Evolutionary conservation across 2,797 vertebrate genomes (phyloP), one percentile per base, ranked within the genome.

Genomic region (Lycodopsis pacificus): DNA sequence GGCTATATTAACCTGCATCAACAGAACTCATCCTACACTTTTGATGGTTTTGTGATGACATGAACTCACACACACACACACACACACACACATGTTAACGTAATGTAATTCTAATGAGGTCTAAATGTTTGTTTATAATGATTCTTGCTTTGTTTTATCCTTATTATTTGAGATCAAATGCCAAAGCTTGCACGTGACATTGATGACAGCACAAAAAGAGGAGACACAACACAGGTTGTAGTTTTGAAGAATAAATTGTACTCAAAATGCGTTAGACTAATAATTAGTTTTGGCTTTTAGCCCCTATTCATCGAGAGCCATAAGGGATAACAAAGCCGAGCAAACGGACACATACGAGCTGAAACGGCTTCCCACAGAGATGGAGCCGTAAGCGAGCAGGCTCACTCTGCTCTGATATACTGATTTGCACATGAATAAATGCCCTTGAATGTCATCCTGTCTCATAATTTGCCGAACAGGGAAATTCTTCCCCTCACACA

Each of bases 1-100:
- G 89, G 90, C 91, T 93, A 91, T 93, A 95, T 94, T 94, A 94
- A 91, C 89, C 85, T 83, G 80, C 85, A 89, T 89, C 77, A 81
- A 76, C 81, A 87, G 78, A 86, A 57, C 82, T 86, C 91, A 90
- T 92, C 81, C 82, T 90, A 77, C 87, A 89, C 86, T 80, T 75
- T 80, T 71, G 82, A 83, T 89, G 87, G 73, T 88, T 89, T 89
- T 91, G 86, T 88, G 77, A 83, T 88, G 86, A 81, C 82, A 76
- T 82, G 58, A 81, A 87, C 76, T 67, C 77, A 71, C 72, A 68
- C 71, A 49, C 44, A n/a, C 48, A 51, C 48, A 44, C 64, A 87
- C 79, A 42, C 68, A 36, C 64, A 54, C 65, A 20, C 48, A 51
- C 48, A 51, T 22, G 17, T 27, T 68, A 48, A 58, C 72, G 65